Base-by-base conservation (phyloP, 2,888 invertebrate species). In the Hydrotaea cyrtoneurina region DNA sequence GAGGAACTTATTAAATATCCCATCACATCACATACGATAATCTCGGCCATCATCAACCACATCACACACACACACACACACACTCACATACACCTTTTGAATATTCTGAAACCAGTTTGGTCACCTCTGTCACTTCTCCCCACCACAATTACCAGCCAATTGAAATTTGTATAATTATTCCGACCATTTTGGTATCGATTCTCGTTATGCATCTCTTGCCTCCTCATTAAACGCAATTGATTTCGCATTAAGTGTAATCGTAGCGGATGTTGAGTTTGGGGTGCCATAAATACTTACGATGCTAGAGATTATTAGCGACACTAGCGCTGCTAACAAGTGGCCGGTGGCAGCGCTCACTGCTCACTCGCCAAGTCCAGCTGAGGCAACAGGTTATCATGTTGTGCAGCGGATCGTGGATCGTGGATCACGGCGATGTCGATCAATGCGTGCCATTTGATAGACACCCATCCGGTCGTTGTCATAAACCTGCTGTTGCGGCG, bases 391-490 rank as follows among this genome's bases (percentile, higher is more conserved):
- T 80, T 77, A 31, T 74, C n/a, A 8, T 36, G 43, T 26, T 55
- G 17, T 77, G 66, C 21, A 66, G 53, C 46, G 64, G 53, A 43
- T 71, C 36, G 8, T n/a, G n/a, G 36, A 36, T 36, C 36, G 19
- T 36, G 66, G 31, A 43, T 43, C 46, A 15, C 59, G 78, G 73
- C 76, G 64, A 79, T 79, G 82, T 71, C 85, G 77, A 85, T 82
- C 82, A 69, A 82, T 85, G 85, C 85, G 85, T 85, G 85, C 77
- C 76, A 43, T 85, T 85, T 82, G 82, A 85, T 74, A 85, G 82
- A 85, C 85, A 85, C 73, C 85, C 82, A 85, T 82, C 82, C 79
- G 85, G 78, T 82, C 78, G 82, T 31, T 82, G 82, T 85, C 85
- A 85, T 85, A 82, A 82, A 82, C 82, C 82, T 85, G 85, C 76